A percentile compares a stretch with the other conserved stretches of the same genome.
Conservation (phyloP, 2,888 invertebrate genomes). For the Halictus quadricinctus region DNA sequence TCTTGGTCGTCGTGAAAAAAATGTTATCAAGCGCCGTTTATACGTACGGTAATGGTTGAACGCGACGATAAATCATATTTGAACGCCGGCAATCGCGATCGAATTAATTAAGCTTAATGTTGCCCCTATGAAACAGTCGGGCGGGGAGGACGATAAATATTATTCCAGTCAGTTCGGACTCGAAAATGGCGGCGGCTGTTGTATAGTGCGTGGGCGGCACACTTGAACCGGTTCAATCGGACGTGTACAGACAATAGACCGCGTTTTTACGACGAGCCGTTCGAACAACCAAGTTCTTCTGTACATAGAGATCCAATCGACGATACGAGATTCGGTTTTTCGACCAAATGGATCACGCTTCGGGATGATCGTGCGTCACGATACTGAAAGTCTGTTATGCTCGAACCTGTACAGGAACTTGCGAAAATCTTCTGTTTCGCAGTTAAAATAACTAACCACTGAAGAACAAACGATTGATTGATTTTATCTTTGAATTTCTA, state of each 20-base stretch:
- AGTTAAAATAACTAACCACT: background rate
- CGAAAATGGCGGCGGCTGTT: slow-evolving; percentile 1
- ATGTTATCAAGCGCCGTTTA: background rate
- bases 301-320: background rate
- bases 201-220: background rate
- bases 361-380: background rate
- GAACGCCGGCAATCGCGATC: background rate
- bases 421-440: no score
- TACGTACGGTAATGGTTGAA: background rate
- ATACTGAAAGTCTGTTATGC: background rate
- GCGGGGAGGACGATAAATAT: background rate
- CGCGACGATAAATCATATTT: background rate
- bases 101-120: background rate
- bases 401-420: no score
- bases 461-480: background rate
- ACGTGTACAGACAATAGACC: background rate
- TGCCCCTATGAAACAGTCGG: background rate
- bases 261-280: background rate
- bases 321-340: background rate
- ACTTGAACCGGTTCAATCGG: background rate
- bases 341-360: background rate
- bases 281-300: background rate
- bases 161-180: background rate
- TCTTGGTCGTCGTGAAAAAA: background rate
- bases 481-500: no score